A percentile compares a stretch with the other conserved stretches of the same genome.
These are phyloP conservation scores for Cyclargus thomasi DNA, from an alignment of 1,140 invertebrate genomes.

Conservation along the genomic window DNA sequence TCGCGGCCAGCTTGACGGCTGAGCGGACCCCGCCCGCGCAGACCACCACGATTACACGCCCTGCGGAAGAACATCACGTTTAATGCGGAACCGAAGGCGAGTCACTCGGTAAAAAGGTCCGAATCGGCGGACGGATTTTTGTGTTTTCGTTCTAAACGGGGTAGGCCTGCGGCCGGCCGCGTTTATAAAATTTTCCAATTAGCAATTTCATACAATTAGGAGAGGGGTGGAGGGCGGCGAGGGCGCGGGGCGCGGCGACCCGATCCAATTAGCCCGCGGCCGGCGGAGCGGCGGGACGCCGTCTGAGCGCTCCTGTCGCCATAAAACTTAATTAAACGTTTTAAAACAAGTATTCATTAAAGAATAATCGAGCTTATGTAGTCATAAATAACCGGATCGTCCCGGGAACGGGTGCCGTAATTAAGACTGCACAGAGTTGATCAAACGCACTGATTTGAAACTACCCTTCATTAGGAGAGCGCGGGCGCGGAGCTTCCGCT, in stretches of 20 bases:
- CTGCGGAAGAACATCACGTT: conserved; percentile 36
- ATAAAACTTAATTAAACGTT: conserved; percentile 78
- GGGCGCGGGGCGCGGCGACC: conserved; percentile 51
- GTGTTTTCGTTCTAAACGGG: neutral
- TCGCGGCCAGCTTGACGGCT: conserved; percentile 80
- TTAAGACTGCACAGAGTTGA: conserved; percentile 75
- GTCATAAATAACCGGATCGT: conserved; percentile 76
- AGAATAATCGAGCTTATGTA: conserved; percentile 77
- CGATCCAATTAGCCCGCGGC: conserved; percentile 74
- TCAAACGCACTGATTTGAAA: conserved; percentile 75
- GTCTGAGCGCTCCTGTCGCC: conserved; percentile 72
- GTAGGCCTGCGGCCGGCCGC: conserved; percentile 58
- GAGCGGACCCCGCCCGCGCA: conserved; percentile 65
- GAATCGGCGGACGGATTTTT: conserved; percentile 10
- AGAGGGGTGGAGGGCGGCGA: conserved; percentile 41
- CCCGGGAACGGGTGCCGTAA: conserved; percentile 73
- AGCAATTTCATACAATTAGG: conserved; percentile 75
- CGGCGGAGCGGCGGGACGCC: conserved; percentile 70
- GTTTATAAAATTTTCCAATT: conserved; percentile 76
- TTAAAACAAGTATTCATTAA: conserved; percentile 77
- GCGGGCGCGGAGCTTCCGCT: conserved; percentile 68
- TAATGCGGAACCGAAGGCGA: too few relatives aligned
- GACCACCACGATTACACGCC: conserved; percentile 69
- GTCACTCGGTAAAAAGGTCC: neutral
- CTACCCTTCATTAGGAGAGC: conserved; percentile 74